Base-by-base conservation (phyloP, 1,140 invertebrate genomes). In the Popillia japonica region DNA sequence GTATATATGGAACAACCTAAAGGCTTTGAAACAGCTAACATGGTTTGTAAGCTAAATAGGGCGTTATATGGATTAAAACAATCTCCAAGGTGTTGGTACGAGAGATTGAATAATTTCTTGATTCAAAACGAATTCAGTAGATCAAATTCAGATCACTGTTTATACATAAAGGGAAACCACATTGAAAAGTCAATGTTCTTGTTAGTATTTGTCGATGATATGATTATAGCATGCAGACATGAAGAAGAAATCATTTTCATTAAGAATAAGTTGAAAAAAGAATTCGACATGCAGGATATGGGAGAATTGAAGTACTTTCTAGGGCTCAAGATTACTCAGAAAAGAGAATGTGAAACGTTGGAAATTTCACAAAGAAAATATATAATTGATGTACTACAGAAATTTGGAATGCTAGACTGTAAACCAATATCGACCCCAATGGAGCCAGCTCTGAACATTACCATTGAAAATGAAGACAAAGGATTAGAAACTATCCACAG, bases 261-360 rank as follows among this genome's bases (percentile, higher is more conserved):
- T 6, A 73, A 40, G 23, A 10, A 40, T n/a, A 73, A 73, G 6
- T 40, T 73, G n/a, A 34, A 73, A 73, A 22, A 40, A 6, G 40
- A 73, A 40, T 34, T 73, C 72, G 27, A 73, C 11, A 73, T 73
- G 72, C 11, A 34, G 22, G 72, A 73, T 73, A 40, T 73, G 72
- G 72, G 72, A 1, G 17, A 73, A 73, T 73, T 73, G 2, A 44
- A 44, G n/a, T 20, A 64, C 61, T 64, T 64, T n/a, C n/a, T 64
- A 3, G 61, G 72, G 22, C 11, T 73, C 7, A 73, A 40, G 59
- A 61, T 61, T 61, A 61, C 59, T 61, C 59, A 61, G 17, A 61
- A 20, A 8, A 61, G 17, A 61, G 59, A 61, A 61, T 61, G 8
- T 61, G 59, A n/a, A 73, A 73, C 2, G 40, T 17, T 40, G 40